These are phyloP conservation scores for Micromussa lordhowensis DNA, from an alignment of 92 coral and sea anemone genomes.

Conservation along the genomic window DNA sequence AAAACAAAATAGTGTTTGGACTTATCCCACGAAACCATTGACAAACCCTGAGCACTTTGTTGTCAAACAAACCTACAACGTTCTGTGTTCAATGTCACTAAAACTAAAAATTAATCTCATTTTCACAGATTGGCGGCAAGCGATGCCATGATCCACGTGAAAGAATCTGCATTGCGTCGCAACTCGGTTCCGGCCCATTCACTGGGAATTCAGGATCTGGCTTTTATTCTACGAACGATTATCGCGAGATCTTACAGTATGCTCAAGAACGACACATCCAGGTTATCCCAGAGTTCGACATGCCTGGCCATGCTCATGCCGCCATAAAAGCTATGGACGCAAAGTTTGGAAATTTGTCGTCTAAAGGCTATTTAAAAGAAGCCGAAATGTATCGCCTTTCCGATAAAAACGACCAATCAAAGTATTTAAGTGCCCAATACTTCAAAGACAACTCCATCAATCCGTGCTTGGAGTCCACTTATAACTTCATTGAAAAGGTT, in stretches of 20 bases:
- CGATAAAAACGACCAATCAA: not conserved
- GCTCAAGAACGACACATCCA: not conserved
- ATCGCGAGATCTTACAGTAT: not conserved
- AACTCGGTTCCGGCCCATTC: conserved; percentile 78
- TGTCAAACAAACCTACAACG: no score
- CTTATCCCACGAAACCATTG: no score
- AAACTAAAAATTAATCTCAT: not conserved
- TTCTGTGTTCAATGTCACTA: not conserved
- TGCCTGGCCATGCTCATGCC: conserved; percentile 87
- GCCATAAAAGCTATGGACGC: conserved; percentile 47
- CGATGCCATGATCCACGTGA: not conserved
- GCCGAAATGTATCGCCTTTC: not conserved
- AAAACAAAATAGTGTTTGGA: no score
- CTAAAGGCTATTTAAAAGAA: not conserved
- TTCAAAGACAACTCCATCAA: not conserved
- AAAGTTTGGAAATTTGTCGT: conserved; percentile 30
- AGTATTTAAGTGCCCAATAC: not conserved
- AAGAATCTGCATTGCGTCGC: conserved; percentile 46
- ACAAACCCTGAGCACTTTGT: no score
- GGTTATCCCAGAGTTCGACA: conserved; percentile 24
- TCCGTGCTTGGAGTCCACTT: not conserved
- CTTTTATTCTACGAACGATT: not conserved
- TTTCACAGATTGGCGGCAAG: not conserved
- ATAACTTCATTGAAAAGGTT: not conserved
- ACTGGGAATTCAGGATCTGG: conserved; percentile 71